Base-by-base conservation (phyloP, 2,113 vertebrate genomes). In the Romanogobio albipinnatus region DNA sequence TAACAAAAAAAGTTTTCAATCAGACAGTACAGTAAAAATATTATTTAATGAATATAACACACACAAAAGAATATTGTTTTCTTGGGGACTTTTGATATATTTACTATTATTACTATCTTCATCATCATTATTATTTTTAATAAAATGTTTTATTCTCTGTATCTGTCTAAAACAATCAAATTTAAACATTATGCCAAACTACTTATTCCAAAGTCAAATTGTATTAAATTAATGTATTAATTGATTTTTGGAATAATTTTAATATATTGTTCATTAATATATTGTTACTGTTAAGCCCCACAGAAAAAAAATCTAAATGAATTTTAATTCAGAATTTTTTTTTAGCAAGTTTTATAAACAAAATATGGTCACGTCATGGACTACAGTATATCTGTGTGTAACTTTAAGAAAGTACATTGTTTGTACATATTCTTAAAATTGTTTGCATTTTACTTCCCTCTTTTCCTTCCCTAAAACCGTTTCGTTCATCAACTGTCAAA, bases 401-500 rank as follows among this genome's bases (percentile, higher is more conserved):
- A 51, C 26, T 49, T 74, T 26, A 56, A 56, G 17, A 19, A 49
- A n/a, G 70, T 45, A 26, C 29, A 22, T 33, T 36, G 22, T 51
- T 9, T 29, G 45, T 61, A 3, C 39, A 39, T 73, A 11, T 26
- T 36, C 10, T 51, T 22, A n/a, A 68, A 53, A 53, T 51, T 70
- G 62, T 70, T 47, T 82, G 80, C 26, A 79, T 66, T 56, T 62
- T 70, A 66, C 56, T 81, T 76, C 36, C 58, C 56, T 53, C 64
- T 39, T 9, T 51, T n/a, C 53, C 49, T 82, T 29, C 26, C 62
- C 58, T 39, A 43, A 68, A 85, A 84, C 29, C 15, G 26, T 73
- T 64, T 62, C 15, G 1, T n/a, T 84, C 71, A 66, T 84, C 36
- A 86, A 81, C 84, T 84, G 86, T 86, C 86, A 89, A 84, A 77